phyloP scores from a whole-genome alignment of 2,113 vertebrate genomes.

The Trichechus manatus region DNA sequence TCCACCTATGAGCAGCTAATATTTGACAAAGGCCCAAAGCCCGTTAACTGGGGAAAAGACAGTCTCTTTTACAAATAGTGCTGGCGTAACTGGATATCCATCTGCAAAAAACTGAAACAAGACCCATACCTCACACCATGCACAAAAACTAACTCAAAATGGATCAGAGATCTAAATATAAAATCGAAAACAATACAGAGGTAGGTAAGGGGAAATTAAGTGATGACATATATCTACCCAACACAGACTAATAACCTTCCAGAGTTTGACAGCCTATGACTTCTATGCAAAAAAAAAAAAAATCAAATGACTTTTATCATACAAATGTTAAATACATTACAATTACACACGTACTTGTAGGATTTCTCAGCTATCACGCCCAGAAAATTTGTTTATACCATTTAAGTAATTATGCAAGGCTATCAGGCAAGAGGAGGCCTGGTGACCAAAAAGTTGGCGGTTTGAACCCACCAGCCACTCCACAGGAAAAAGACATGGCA shows the following conservation, averaged over 20 bases:
- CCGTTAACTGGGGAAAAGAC: too few relatives aligned
- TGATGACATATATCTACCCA: neutral
- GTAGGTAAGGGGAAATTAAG: neutral
- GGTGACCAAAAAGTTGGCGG: neutral
- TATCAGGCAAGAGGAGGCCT: neutral
- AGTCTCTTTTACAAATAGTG: too few relatives aligned
- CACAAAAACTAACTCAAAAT: too few relatives aligned
- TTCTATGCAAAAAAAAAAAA: constrained; percentile 21
- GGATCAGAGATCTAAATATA: too few relatives aligned
- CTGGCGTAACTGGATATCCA: too few relatives aligned
- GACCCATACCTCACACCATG: too few relatives aligned
- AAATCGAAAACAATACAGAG: neutral
- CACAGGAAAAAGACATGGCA: neutral
- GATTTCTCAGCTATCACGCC: neutral
- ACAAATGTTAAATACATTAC: neutral
- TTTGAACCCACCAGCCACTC: neutral
- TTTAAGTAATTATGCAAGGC: neutral
- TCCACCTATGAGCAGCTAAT: too few relatives aligned
- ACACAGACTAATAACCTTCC: neutral
- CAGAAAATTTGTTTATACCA: neutral
- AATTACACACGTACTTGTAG: neutral
- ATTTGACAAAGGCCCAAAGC: too few relatives aligned
- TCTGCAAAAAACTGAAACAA: too few relatives aligned
- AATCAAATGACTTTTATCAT: neutral
- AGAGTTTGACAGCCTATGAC: neutral